Conservation (phyloP, 1,140 invertebrate genomes). For the Frieseomelitta varia region DNA sequence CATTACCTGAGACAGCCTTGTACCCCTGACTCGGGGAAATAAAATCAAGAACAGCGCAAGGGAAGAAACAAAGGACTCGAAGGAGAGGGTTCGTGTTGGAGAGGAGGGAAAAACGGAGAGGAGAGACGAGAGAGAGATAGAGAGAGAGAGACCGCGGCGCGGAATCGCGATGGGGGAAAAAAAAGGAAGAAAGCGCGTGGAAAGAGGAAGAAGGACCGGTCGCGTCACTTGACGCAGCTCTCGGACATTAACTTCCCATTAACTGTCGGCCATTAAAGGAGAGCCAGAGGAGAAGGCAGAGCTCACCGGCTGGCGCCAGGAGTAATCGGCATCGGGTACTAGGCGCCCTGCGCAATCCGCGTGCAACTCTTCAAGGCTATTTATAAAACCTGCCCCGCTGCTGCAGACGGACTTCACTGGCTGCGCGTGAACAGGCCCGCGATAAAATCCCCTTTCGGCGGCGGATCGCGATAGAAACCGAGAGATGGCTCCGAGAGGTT, state of each 20-base stretch:
- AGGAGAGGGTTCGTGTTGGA: not conserved
- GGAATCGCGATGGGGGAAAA: slow-evolving; percentile 5
- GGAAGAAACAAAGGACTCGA: slow-evolving; percentile 2
- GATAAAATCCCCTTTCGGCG: slow-evolving; percentile 60
- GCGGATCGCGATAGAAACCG: slow-evolving; percentile 21
- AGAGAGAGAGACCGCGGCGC: slow-evolving; percentile 10
- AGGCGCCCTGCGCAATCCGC: slow-evolving; percentile 66
- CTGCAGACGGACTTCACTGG: slow-evolving; percentile 30
- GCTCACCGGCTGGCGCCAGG: slow-evolving; percentile 65
- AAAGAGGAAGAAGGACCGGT: slow-evolving; percentile 69
- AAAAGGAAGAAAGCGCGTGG: slow-evolving; percentile 50
- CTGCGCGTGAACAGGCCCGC: slow-evolving; percentile 17
- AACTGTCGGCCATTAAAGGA: slow-evolving; percentile 69
- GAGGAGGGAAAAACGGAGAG: not conserved
- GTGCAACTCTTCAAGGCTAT: slow-evolving; percentile 62
- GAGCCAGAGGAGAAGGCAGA: slow-evolving; percentile 43
- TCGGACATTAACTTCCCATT: slow-evolving; percentile 75
- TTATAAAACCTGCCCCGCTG: slow-evolving; percentile 67
- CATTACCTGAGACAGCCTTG: not conserved
- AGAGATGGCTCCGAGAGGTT: not conserved
- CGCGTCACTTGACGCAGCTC: slow-evolving; percentile 62
- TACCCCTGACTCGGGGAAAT: not conserved
- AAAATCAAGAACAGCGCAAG: not conserved
- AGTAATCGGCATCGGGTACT: slow-evolving; percentile 69
- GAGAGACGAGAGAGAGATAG: not conserved